These are phyloP conservation scores for Crepidodera aurea DNA, from an alignment of 2,888 invertebrate genomes.

Conservation along the genomic window DNA sequence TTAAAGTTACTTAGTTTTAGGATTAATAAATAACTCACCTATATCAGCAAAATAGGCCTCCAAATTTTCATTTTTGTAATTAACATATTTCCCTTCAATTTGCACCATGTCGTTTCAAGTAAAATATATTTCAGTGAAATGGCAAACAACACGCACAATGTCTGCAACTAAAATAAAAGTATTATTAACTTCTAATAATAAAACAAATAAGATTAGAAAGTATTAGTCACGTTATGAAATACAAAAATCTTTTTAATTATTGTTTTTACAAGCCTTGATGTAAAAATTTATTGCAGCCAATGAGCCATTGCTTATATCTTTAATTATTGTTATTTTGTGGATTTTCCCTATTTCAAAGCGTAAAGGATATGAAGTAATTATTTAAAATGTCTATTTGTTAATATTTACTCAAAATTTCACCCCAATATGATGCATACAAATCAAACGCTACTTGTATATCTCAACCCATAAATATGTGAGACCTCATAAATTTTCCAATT, in stretches of 20 bases:
- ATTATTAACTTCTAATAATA: conserved; percentile 6
- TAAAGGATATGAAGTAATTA: too few relatives aligned
- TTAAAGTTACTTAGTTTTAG: too few relatives aligned
- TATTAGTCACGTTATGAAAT: conserved; percentile 1
- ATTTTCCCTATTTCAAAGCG: too few relatives aligned
- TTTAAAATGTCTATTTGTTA: too few relatives aligned
- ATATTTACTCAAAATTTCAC: too few relatives aligned
- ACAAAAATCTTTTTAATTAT: conserved; percentile 14
- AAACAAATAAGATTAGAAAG: conserved; percentile 21
- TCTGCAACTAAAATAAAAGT: conserved; percentile 5
- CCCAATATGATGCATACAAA: too few relatives aligned
- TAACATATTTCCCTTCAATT: conserved; percentile 70
- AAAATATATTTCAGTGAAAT: background rate
- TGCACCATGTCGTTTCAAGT: conserved; percentile 62
- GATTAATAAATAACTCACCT: too few relatives aligned
- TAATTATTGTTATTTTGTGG: background rate
- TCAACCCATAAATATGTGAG: too few relatives aligned
- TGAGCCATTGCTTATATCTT: background rate
- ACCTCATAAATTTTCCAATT: too few relatives aligned
- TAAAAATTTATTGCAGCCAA: conserved; percentile 3
- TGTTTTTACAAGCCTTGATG: background rate
- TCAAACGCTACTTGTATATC: too few relatives aligned
- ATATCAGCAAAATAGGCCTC: conserved; percentile 71
- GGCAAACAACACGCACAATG: background rate
- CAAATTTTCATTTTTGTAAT: conserved; percentile 71